phyloP scores from a whole-genome alignment of 2,113 vertebrate species.

The Proterorhinus semilunaris region DNA sequence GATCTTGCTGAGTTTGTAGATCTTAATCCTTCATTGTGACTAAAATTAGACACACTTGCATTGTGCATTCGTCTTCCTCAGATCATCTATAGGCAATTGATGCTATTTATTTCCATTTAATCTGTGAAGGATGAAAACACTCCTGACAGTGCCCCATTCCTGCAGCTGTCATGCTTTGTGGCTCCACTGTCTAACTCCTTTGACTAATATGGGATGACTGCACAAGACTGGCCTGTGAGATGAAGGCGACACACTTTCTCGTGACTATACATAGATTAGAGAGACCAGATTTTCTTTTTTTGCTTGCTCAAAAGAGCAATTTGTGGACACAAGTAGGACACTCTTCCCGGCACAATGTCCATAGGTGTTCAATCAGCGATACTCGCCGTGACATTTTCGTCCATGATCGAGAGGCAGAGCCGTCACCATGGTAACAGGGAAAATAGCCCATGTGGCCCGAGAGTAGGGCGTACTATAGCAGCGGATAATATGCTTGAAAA shows the following conservation, averaged over 20 bases:
- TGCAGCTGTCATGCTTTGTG: conserved; percentile 9
- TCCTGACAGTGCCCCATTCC: background rate
- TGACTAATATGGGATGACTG: conserved; percentile 32
- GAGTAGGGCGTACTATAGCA: conserved; percentile 32
- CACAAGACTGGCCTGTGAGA: conserved; percentile 28
- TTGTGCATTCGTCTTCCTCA: background rate
- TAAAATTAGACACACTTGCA: background rate
- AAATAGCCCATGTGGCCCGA: conserved; percentile 58
- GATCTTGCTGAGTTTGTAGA: background rate
- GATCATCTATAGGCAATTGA: background rate
- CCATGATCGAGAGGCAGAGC: conserved; percentile 53
- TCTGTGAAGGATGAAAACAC: conserved; percentile 21
- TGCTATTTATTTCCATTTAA: conserved; percentile 10
- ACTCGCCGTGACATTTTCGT: conserved; percentile 51
- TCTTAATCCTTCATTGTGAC: background rate
- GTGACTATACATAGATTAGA: conserved; percentile 34
- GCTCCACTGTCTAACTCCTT: conserved; percentile 4
- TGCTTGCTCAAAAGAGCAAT: conserved; percentile 35
- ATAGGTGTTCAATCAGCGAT: conserved; percentile 32
- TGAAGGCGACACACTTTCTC: conserved; percentile 31
- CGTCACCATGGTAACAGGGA: conserved; percentile 63
- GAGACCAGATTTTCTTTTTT: conserved; percentile 17
- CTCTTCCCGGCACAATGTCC: conserved; percentile 24
- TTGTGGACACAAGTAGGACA: conserved; percentile 40
- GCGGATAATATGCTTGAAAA: conserved; percentile 33